These are phyloP conservation scores for Strix occidentalis DNA, from an alignment of 2,797 vertebrate species.

Conservation along the genomic window DNA sequence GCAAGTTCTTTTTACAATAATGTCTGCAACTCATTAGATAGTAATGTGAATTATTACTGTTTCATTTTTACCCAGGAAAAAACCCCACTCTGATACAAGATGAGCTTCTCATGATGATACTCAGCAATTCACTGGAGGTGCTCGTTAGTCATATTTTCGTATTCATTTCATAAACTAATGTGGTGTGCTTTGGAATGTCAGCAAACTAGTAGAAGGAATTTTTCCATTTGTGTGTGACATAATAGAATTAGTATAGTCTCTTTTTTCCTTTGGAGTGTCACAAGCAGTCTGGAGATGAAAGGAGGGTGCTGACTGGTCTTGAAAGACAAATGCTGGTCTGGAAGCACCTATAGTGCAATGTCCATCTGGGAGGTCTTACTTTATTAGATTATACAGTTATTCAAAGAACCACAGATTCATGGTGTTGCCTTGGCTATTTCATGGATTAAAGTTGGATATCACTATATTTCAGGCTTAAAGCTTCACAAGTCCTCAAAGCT, in stretches of 20 bases:
- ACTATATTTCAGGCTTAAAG: neutral
- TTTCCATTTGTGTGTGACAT: neutral
- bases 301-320: neutral
- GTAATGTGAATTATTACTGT: neutral
- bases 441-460: neutral
- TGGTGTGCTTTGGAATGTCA: neutral
- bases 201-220: neutral
- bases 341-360: neutral
- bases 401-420: neutral
- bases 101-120: neutral
- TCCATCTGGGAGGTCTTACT: neutral
- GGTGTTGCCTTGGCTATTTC: neutral
- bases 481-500: neutral
- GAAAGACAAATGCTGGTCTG: neutral
- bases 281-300: conserved; percentile 1
- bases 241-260: neutral
- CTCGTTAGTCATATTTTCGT: neutral
- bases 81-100: neutral
- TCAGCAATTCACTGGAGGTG: neutral
- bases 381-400: neutral
- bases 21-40: neutral
- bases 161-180: neutral
- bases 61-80: neutral
- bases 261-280: neutral
- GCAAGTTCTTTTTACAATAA: neutral